phyloP scores from a whole-genome alignment of 23 tunicate genomes.

The Oikopleura albicans region DNA sequence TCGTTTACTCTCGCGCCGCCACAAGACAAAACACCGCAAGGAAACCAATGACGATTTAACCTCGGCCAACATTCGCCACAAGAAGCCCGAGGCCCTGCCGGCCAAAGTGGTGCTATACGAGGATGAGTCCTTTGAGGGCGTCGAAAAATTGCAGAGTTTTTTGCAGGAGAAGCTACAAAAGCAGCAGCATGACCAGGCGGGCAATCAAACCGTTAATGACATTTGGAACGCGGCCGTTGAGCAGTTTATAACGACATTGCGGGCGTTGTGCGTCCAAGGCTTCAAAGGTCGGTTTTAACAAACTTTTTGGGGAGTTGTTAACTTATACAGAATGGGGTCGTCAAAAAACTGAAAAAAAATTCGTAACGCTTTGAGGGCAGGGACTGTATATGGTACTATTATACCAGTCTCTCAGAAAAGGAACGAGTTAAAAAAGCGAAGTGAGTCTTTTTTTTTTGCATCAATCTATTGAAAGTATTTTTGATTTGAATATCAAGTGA shows the following conservation, averaged over 20 bases:
- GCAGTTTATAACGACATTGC: background rate
- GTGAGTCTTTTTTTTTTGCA: background rate
- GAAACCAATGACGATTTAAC: background rate
- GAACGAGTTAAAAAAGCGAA: background rate
- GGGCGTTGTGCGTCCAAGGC: background rate
- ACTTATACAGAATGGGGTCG: no score
- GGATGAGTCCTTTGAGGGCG: background rate
- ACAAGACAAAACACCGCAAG: background rate
- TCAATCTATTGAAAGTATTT: no score
- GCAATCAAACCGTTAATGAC: background rate
- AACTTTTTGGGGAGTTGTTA: no score
- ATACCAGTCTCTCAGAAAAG: no score
- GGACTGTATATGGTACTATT: background rate
- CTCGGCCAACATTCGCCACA: background rate
- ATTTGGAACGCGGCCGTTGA: background rate
- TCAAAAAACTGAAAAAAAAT: background rate
- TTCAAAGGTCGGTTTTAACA: background rate
- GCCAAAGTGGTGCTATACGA: background rate
- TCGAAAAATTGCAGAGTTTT: background rate
- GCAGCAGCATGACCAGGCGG: background rate
- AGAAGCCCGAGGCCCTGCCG: background rate
- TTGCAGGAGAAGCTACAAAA: background rate
- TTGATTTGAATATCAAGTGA: no score
- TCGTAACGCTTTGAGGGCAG: background rate
- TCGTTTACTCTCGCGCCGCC: background rate